Conservation (phyloP, 2,797 vertebrate genomes). For the Buceros bicornis region DNA sequence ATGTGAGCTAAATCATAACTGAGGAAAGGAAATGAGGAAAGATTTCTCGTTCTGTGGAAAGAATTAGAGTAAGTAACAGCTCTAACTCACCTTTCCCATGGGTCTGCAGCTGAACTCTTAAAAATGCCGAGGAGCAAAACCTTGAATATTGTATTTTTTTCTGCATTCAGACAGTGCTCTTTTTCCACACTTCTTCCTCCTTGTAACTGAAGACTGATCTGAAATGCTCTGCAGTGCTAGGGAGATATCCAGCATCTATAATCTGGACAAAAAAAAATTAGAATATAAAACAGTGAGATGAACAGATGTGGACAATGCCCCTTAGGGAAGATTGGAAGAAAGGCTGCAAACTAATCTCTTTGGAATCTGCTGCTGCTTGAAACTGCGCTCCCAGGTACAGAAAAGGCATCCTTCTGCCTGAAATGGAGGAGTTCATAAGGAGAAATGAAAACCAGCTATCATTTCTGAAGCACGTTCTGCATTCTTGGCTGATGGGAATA, state of each 20-base stretch:
- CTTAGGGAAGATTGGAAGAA: neutral
- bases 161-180: neutral
- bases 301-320: neutral
- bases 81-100: slow-evolving; percentile 36
- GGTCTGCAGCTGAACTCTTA: neutral
- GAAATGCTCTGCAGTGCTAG: neutral
- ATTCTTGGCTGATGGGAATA: neutral
- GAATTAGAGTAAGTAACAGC: slow-evolving; percentile 11
- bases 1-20: neutral
- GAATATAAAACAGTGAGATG: neutral
- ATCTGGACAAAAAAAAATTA: neutral
- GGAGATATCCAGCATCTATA: neutral
- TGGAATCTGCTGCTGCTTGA: neutral
- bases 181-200: neutral
- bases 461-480: neutral
- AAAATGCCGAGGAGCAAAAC: neutral
- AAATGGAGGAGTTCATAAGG: neutral
- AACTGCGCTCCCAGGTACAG: neutral
- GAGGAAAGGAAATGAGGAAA: slow-evolving; percentile 36
- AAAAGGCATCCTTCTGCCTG: neutral
- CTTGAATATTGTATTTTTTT: neutral
- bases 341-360: neutral
- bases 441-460: neutral
- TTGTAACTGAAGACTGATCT: neutral
- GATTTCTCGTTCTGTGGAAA: slow-evolving; percentile 46